Evolutionary conservation across 2,113 vertebrate genomes (phyloP).

Genomic region (Felis catus): F.catus_Fca126_mat1.0 CM031428.1:19276501-19277000

Average conservation of each 20-base stretch:
- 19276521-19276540: neutral
- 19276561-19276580: neutral
- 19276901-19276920: neutral
- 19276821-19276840: neutral
- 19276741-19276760: neutral
- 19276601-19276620: neutral
- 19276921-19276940: neutral
- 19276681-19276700: neutral
- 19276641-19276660: neutral
- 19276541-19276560: neutral
- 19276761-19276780: neutral
- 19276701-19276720: neutral
- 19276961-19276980: neutral
- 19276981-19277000: neutral
- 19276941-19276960: neutral
- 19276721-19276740: neutral
- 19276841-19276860: neutral
- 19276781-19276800: neutral
- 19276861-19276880: neutral
- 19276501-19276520: neutral
- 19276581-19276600: neutral
- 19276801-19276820: neutral
- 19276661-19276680: neutral
- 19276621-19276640: neutral
- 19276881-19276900: neutral